Conservation (phyloP, 2,113 vertebrate species). For the Nannospalax galili region DNA sequence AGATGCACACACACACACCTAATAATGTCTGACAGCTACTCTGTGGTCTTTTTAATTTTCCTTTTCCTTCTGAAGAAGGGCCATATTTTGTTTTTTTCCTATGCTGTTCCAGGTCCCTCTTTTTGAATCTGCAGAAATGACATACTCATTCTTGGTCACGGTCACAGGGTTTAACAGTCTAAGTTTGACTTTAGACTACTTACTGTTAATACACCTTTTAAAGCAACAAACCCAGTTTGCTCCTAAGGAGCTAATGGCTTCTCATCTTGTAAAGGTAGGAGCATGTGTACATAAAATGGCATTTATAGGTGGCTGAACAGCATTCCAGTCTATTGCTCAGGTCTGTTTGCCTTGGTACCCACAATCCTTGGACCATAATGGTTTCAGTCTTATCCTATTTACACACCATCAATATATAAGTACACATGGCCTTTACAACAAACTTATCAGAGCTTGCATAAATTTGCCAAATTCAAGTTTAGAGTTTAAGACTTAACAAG, state of each 20-base stretch:
- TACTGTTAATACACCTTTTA: not conserved
- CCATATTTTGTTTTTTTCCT: not conserved
- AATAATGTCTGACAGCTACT: not conserved
- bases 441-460: not conserved
- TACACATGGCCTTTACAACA: not conserved
- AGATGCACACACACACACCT: not conserved
- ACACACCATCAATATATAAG: not conserved
- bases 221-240: not conserved
- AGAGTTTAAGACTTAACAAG: not conserved
- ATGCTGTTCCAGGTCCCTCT: not conserved
- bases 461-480: not conserved
- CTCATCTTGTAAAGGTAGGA: not conserved
- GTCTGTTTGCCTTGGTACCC: not conserved
- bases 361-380: not conserved
- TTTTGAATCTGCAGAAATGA: constrained; percentile 3
- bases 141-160: not conserved
- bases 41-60: not conserved
- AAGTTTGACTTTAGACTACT: not conserved
- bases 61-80: not conserved
- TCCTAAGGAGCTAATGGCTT: not conserved
- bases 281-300: not conserved
- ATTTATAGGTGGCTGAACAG: not conserved
- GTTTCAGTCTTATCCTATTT: constrained; percentile 23
- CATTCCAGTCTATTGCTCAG: constrained; percentile 56
- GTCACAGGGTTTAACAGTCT: not conserved